Base-by-base conservation (phyloP, 2,113 vertebrate genomes). In the Hydrochoerus hydrochaeris region DNA sequence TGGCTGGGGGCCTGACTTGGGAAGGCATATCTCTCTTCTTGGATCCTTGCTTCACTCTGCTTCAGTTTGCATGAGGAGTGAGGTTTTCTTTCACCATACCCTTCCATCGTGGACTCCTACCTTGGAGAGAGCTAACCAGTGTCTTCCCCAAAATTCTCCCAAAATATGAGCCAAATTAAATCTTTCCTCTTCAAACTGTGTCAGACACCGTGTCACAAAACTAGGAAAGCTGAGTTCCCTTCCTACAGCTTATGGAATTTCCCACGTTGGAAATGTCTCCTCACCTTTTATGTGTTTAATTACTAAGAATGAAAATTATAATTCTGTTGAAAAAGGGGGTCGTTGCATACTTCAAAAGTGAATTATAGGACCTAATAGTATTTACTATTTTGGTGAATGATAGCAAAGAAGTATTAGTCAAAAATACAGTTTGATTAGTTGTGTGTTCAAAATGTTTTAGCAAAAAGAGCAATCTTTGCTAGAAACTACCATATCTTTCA, bases 371-470 rank as follows among this genome's bases (percentile, higher is more conserved):
- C 16, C 0, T 1, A n/a, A 65, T 67, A 57, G 26, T 0, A 24
- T 63, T 80, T 41, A 28, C 8, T 86, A 26, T 52, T 90, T 92
- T 89, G 69, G 41, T 41, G 35, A 86, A 67, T 77, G 8, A 3
- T 83, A 65, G 35, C 44, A 94, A 95, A 71, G 11, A 63, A 46
- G 10, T 52, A 57, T 41, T 14, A 57, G 13, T 77, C 52, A 26
- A 26, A 94, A 63, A 83, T 69, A 52, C 30, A 85, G 7, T 93
- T 69, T 71, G 1, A 62, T 46, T 58, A 84, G 38, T 89, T 44
- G 3, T 89, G 26, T 44, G 30, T 28, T 94, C 26, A 91, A 92
- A 94, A 80, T 58, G 60, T 94, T 94, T 88, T 82, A 77, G 44
- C 0, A 41, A 67, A 32, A 82, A 52, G 6, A 26, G 16, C 16